Base-by-base conservation (phyloP, 2,888 invertebrate genomes). In the Physocephala rufipes region DNA sequence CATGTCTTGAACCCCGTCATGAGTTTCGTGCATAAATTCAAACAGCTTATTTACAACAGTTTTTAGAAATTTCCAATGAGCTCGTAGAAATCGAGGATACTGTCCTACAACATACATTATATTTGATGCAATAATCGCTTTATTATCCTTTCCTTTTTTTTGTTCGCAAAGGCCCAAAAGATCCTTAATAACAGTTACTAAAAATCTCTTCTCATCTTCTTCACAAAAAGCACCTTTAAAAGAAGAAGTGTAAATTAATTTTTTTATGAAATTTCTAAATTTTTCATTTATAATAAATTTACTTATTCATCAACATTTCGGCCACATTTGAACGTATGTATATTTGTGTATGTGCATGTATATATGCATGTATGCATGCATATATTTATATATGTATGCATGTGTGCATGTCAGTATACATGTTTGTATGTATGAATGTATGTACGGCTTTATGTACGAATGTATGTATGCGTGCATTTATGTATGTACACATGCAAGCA, bases 101-200 rank as follows among this genome's bases (percentile, higher is more conserved):
- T 99, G 99, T 2, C 99, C 99, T 68, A 99, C 99, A 73, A 99
- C 99, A 87, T 99, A 99, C 99, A 99, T 99, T 76, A 99, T 99
- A 87, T 99, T 99, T 76, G 98, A 98, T 19, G 99, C 99, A 82
- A 99, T 98, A 78, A 99, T 99, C 72, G 99, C 99, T 87, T 99
- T 99, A 87, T 99, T 99, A 88, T 99, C 99, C 88, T 99, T 99
- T 67, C 86, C 92, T 79, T 99, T 93, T 86, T 99, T 99, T 87
- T 99, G 99, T 85, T 98, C 97, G 87, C 99, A 99, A 66, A 99
- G 88, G 0, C 98, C 99, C 74, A 99, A 89, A 72, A 99, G 89
- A 87, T 99, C 99, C 87, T 96, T 97, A 76, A 99, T 99, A 63
- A 99, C 99, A 68, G 97, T 97, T 70, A 99, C 99, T 79, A 99